phyloP scores from a whole-genome alignment of 2,113 vertebrate species.

The Toxotes jaculatrix region DNA sequence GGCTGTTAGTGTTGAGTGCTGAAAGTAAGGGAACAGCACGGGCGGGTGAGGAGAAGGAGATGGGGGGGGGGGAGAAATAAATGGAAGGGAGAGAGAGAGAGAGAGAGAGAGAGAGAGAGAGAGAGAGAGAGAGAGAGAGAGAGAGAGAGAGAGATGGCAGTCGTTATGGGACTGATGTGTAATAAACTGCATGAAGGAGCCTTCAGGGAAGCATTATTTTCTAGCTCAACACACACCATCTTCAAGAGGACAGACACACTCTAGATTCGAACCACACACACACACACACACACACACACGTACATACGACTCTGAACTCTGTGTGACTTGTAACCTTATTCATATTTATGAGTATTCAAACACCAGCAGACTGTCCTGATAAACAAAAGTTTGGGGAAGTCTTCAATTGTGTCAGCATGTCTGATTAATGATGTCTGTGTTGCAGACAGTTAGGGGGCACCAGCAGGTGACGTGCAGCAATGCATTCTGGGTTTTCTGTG shows the following conservation, averaged over 20 bases:
- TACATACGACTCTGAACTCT: constrained; percentile 61
- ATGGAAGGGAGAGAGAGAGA: constrained; percentile 30
- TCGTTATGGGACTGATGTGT: constrained; percentile 69
- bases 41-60: constrained; percentile 35
- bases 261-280: constrained; percentile 9
- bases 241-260: constrained; percentile 31
- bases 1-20: constrained; percentile 54
- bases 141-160: constrained; percentile 27
- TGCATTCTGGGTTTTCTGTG: constrained; percentile 24
- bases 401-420: constrained; percentile 17
- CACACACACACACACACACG: constrained; percentile 1
- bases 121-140: background rate
- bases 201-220: constrained; percentile 73
- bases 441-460: constrained; percentile 2
- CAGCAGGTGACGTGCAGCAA: constrained; percentile 23
- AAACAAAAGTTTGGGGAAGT: constrained; percentile 48
- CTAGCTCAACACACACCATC: constrained; percentile 60
- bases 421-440: constrained; percentile 41
- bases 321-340: constrained; percentile 74
- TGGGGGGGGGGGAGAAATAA: constrained; percentile 25
- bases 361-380: constrained; percentile 29
- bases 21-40: constrained; percentile 44
- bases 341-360: constrained; percentile 64
- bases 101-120: constrained; percentile 5
- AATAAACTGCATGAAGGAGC: constrained; percentile 75